Conservation (phyloP, 2,113 vertebrate species). For the Hippotragus niger region DNA sequence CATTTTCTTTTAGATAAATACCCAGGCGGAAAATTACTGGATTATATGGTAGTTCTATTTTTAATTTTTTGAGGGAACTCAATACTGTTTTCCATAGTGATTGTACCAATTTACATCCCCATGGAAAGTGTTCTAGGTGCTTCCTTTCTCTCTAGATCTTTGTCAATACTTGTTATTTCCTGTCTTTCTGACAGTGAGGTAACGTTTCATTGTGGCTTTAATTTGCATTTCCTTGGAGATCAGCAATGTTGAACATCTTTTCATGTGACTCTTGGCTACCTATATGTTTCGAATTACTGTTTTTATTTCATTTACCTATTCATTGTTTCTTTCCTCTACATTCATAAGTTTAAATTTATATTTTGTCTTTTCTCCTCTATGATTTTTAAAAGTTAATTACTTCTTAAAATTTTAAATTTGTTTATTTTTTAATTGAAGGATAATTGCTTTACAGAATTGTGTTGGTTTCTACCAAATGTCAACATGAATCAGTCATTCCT, state of each 20-base stretch:
- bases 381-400: neutral
- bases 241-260: neutral
- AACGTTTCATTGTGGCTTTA: neutral
- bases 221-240: neutral
- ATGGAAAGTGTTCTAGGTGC: neutral
- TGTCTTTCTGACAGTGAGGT: neutral
- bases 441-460: neutral
- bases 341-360: neutral
- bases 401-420: neutral
- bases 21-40: neutral
- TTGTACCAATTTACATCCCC: neutral
- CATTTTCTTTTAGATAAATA: neutral
- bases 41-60: neutral
- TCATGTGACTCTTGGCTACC: neutral
- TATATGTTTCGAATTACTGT: neutral
- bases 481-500: neutral
- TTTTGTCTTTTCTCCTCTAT: neutral
- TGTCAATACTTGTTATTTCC: neutral
- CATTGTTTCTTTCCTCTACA: neutral
- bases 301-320: neutral
- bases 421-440: neutral
- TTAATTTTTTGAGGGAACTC: neutral
- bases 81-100: neutral
- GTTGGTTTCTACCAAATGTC: neutral
- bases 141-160: neutral